Conservation (phyloP, 2,888 invertebrate genomes). For the Pharmacophagus antenor region DNA sequence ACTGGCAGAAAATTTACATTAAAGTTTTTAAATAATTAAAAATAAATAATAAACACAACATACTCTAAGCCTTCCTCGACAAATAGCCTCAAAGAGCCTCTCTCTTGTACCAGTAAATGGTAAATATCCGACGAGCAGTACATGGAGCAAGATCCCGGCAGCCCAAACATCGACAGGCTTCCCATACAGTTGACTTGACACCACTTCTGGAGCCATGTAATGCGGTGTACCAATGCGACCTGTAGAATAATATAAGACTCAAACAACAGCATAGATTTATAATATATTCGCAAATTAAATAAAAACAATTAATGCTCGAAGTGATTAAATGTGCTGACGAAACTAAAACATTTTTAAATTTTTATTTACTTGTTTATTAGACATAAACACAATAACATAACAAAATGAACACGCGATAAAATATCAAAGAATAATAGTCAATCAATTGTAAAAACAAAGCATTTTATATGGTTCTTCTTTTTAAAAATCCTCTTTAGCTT, state of each 20-base stretch:
- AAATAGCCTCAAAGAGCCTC: slow-evolving; percentile 94
- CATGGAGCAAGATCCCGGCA: slow-evolving; percentile 96
- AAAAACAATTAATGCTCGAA: background rate
- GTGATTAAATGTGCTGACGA: background rate
- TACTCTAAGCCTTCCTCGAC: slow-evolving; percentile 90
- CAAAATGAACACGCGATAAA: background rate
- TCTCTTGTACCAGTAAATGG: slow-evolving; percentile 98
- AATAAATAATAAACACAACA: slow-evolving; percentile 35
- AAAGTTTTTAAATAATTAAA: no score
- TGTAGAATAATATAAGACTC: slow-evolving; percentile 50
- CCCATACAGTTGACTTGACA: slow-evolving; percentile 93
- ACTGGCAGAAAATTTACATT: no score
- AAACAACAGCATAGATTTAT: background rate
- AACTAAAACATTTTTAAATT: background rate
- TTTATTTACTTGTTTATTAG: no score
- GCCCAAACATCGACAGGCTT: slow-evolving; percentile 99
- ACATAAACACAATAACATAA: background rate
- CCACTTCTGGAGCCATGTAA: slow-evolving; percentile 99
- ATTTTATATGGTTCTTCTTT: no score
- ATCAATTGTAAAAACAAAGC: background rate
- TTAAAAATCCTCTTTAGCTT: background rate
- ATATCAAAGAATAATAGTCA: background rate
- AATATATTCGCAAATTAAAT: background rate
- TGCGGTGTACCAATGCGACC: slow-evolving; percentile 97
- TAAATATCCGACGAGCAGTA: slow-evolving; percentile 94